Conservation (phyloP, 2,888 invertebrate species). For the Leptopilina syphax region DNA sequence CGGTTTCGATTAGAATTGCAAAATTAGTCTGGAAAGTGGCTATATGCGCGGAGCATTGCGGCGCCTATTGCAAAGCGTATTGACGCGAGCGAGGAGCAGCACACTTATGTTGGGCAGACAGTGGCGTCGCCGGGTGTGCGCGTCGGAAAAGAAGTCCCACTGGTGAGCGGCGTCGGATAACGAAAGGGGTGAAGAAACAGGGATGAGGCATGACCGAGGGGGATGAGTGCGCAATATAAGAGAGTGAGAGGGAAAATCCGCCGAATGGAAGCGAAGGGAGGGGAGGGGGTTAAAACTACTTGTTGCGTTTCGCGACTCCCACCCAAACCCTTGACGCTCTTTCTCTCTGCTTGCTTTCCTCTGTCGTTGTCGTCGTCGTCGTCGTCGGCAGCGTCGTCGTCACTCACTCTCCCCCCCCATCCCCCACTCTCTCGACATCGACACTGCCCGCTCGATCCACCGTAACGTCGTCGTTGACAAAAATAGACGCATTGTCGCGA, state of each 20-base stretch:
- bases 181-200: constrained; percentile 42
- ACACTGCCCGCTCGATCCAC: constrained; percentile 22
- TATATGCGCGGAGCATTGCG: constrained; percentile 47
- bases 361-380: constrained; percentile 39
- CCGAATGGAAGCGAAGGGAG: neutral
- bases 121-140: constrained; percentile 50
- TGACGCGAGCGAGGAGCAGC: constrained; percentile 46
- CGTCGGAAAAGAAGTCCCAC: constrained; percentile 35
- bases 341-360: constrained; percentile 59
- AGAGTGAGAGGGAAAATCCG: constrained; percentile 38
- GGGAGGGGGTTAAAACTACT: constrained; percentile 39
- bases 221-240: constrained; percentile 35
- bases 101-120: constrained; percentile 72
- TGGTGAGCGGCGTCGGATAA: constrained; percentile 9
- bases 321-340: constrained; percentile 63
- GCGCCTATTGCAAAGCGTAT: constrained; percentile 46
- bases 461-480: constrained; percentile 48
- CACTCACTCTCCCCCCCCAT: constrained; percentile 30
- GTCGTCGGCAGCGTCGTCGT: constrained; percentile 34
- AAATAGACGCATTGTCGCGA: constrained; percentile 63
- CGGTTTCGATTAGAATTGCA: neutral
- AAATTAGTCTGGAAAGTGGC: constrained; percentile 26
- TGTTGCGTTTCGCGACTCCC: constrained; percentile 61
- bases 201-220: constrained; percentile 4
- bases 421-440: neutral